Evolutionary conservation across 1,140 invertebrate genomes (phyloP), one percentile per base, ranked within the genome.

Genomic region (Cydia fagiglandana): DNA sequence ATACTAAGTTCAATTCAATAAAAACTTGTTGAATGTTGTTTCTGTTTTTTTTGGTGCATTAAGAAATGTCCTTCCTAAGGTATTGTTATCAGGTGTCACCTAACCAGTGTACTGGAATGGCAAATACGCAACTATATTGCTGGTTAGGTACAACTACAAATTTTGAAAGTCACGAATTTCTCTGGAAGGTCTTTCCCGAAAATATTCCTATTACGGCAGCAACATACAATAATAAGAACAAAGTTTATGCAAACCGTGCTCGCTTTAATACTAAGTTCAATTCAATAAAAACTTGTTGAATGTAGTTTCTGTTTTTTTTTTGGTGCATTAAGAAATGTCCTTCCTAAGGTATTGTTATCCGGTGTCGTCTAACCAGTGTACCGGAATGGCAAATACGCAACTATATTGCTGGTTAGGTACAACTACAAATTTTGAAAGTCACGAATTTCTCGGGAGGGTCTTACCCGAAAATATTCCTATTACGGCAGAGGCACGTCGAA

Each of bases 101-200:
- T 61, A n/a, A 61, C 17, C 56, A 24, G 20, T 61, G 15, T 56
- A 56, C 56, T n/a, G 20, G 50, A 75, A 78, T 28, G 66, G 64
- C 68, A 75, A 75, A 74, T 68, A 81, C 28, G 47, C 20, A 41
- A 75, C 74, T 76, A 78, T 79, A 68, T 75, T 70, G 68, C 74
- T 68, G 24, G 78, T 81, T 79, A 24, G 24, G 24, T 24, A 78
- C 76, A 73, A 78, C 45, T 76, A 64, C 75, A 73, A 79, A 76
- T 90, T 87, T 81, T 81, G 83, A 86, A 86, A 90, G 88, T 90
- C 87, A 88, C 84, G 84, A 84, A 86, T 86, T 84, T 81, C 79
- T 79, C 73, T 75, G 74, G 78, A 81, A 81, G 84, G 80, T 81
- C 79, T 79, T 79, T 80, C 78, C 80, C 84, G 82, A 88, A 91